phyloP scores from a whole-genome alignment of 2,888 invertebrate genomes.

The Pogonocherus hispidulus region DNA sequence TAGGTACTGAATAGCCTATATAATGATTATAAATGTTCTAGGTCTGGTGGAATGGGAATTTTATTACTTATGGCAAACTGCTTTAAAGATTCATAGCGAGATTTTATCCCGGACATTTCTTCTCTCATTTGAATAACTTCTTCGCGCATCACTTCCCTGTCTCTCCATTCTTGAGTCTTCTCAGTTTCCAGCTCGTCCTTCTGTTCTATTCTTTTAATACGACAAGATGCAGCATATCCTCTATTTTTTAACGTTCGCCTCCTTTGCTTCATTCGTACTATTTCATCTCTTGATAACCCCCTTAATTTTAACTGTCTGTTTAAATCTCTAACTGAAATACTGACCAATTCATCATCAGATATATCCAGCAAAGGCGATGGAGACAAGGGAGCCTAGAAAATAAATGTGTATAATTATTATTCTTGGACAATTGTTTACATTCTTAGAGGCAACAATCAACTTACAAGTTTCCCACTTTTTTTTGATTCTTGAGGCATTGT shows the following conservation, averaged over 20 bases:
- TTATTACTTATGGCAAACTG: constrained; percentile 87
- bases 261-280: constrained; percentile 94
- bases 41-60: constrained; percentile 84
- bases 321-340: constrained; percentile 91
- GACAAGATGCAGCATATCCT: constrained; percentile 95
- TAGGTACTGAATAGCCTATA: too few relatives aligned
- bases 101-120: constrained; percentile 82
- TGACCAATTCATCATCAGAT: constrained; percentile 92
- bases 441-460: too few relatives aligned
- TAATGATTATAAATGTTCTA: constrained; percentile 72
- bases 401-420: not conserved
- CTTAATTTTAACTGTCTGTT: constrained; percentile 90
- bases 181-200: constrained; percentile 94
- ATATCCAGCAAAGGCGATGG: constrained; percentile 88
- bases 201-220: constrained; percentile 94
- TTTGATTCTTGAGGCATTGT: too few relatives aligned
- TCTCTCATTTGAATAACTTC: constrained; percentile 84
- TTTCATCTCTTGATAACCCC: constrained; percentile 88
- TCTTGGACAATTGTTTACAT: too few relatives aligned
- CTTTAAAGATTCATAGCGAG: constrained; percentile 88
- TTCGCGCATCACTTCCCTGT: constrained; percentile 88
- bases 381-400: constrained; percentile 81
- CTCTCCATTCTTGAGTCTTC: constrained; percentile 85
- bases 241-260: constrained; percentile 95
- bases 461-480: too few relatives aligned